A percentile compares a stretch with the other conserved stretches of the same genome.
Evolutionary conservation across 2,113 vertebrate species (phyloP).

Genomic region (Ochotona princeps): DNA sequence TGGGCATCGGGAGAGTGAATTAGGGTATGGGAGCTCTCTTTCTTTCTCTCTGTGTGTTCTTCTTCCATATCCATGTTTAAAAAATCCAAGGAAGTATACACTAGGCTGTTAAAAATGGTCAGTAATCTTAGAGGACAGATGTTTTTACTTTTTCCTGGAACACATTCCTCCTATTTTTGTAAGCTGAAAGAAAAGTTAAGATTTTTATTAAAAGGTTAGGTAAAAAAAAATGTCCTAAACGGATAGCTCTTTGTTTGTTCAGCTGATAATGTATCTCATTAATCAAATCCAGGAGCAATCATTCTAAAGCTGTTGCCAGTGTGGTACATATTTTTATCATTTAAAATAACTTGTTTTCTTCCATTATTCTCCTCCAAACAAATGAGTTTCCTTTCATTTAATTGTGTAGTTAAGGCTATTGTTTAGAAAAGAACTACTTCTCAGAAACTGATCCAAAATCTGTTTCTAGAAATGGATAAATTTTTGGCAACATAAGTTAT

Average conservation of each 20-base stretch:
- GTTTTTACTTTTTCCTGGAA: constrained; percentile 29
- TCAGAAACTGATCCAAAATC: constrained; percentile 64
- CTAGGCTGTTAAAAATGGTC: neutral
- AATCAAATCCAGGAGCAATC: constrained; percentile 66
- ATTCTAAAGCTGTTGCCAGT: constrained; percentile 59
- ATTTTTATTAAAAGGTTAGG: constrained; percentile 63
- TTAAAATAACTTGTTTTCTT: constrained; percentile 67
- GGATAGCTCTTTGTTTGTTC: constrained; percentile 37
- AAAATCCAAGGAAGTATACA: neutral
- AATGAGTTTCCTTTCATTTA: constrained; percentile 70
- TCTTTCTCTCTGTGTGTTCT: too few species aligned
- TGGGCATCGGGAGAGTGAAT: too few species aligned
- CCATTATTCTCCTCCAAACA: constrained; percentile 60
- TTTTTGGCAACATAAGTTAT: constrained; percentile 56
- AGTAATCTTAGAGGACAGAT: constrained; percentile 19
- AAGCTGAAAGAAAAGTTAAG: neutral
- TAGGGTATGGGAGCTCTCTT: too few species aligned
- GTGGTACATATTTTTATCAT: constrained; percentile 67
- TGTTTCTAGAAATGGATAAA: constrained; percentile 63
- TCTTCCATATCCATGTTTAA: too few species aligned
- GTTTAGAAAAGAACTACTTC: constrained; percentile 66
- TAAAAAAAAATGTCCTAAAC: constrained; percentile 44
- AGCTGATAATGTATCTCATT: constrained; percentile 53
- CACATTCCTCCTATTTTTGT: constrained; percentile 8
- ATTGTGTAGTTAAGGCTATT: constrained; percentile 67